Evolutionary conservation across 2,797 vertebrate genomes (phyloP), one percentile per base, ranked within the genome.

Genomic region (Amazona ochrocephala): DNA sequence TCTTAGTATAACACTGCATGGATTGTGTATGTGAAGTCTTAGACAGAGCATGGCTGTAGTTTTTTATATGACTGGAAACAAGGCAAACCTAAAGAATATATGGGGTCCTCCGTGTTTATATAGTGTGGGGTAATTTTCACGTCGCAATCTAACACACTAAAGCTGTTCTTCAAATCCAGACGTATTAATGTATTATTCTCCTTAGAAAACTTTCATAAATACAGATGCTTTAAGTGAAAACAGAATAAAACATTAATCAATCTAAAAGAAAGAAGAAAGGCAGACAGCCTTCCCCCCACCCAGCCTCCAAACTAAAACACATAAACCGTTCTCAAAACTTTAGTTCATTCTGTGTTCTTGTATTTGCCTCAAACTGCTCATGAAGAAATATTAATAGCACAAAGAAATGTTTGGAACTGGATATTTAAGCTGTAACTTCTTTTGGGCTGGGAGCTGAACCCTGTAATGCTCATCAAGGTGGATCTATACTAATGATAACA

Each of bases 21-120:
- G 65, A 94, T 89, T 96, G 82, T 93, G 30, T 91, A 61, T 72
- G 68, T 60, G 56, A 95, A 93, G 29, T 74, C 75, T 87, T 73
- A 91, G 48, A 84, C 71, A 86, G 37, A 91, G 41, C 1, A 1
- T 87, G 86, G 30, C 76, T 92, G 72, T 47, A 85, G 22, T n/a
- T 81, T 94, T 92, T 94, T 87, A 96, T 84, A 90, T 62, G 78
- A 34, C 72, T 95, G 88, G 84, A 92, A 96, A 81, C 65, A 93
- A 77, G 62, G 62, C 68, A 95, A 96, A 95, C 68, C 50, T 91
- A 75, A 84, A 89, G 88, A 94, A 92, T 77, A 94, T 87, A 88
- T 41, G 39, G 51, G 39, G 83, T 93, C 88, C 92, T 94, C 81
- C 66, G 47, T 93, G 88, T 94, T 96, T 95, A 89, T 74, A 76